Percentiles rank a stretch among this genome's conserved stretches.
Evolutionary conservation across 2,888 invertebrate species (phyloP).

Genomic region (Cancer borealis): DNA sequence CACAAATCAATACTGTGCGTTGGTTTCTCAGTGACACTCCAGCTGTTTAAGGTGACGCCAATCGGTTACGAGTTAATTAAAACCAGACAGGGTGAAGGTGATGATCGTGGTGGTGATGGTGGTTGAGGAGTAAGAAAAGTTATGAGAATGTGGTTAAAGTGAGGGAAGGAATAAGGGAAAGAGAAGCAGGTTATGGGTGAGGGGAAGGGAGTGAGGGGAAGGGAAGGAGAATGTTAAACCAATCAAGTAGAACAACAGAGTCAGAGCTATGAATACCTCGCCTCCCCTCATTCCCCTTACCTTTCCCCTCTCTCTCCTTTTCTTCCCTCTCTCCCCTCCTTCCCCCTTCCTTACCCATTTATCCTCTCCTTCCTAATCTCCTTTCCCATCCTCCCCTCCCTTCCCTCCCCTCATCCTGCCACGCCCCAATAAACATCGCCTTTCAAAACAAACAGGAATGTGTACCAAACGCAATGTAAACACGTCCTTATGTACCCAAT

Average conservation of each 20-base stretch:
- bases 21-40: too few relatives aligned
- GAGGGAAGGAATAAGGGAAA: background rate
- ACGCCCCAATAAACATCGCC: background rate
- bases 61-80: background rate
- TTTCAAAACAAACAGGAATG: too few relatives aligned
- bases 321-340: background rate
- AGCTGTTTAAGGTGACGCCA: too few relatives aligned
- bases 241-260: background rate
- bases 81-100: background rate
- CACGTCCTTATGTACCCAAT: too few relatives aligned
- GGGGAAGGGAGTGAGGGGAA: background rate
- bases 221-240: background rate
- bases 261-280: background rate
- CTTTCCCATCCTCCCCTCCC: too few relatives aligned
- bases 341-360: background rate
- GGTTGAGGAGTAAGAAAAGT: background rate
- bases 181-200: background rate
- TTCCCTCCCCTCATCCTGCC: background rate
- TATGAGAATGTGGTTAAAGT: background rate
- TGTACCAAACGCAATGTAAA: too few relatives aligned
- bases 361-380: background rate
- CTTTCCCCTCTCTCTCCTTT: background rate
- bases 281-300: background rate
- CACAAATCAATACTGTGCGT: background rate
- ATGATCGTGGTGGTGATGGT: too few relatives aligned